These are phyloP conservation scores for Xenopus borealis DNA, from an alignment of 2,113 vertebrate genomes.

Conservation along the genomic window DNA sequence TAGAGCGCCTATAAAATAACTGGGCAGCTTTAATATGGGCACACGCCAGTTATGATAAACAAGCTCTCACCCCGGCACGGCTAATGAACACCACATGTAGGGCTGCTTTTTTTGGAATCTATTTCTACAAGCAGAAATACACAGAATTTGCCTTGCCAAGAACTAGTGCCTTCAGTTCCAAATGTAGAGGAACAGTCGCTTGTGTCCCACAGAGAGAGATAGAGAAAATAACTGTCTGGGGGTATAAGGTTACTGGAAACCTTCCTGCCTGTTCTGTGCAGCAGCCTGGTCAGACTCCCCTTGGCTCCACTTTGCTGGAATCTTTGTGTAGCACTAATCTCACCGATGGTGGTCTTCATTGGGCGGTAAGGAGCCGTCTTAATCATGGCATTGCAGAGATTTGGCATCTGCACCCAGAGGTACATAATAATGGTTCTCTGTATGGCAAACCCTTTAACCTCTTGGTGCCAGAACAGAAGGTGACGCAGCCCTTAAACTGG, in stretches of 20 bases:
- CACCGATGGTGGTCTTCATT: constrained; percentile 32
- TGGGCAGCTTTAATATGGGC: neutral
- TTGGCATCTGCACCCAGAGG: neutral
- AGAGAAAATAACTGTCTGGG: neutral
- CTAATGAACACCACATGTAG: constrained; percentile 28
- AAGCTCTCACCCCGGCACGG: neutral
- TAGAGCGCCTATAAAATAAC: constrained; percentile 6
- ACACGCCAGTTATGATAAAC: constrained; percentile 6
- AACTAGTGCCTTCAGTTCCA: neutral
- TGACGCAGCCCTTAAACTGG: too few species aligned
- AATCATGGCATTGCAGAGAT: neutral
- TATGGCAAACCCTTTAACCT: neutral
- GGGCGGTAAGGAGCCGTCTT: neutral
- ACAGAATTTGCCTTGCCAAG: neutral
- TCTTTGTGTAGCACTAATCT: neutral
- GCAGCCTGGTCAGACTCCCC: constrained; percentile 16
- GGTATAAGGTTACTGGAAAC: neutral
- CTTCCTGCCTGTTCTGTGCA: neutral
- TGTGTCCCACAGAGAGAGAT: neutral
- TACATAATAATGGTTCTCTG: constrained; percentile 1
- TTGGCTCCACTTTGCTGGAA: neutral
- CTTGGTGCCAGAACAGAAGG: neutral
- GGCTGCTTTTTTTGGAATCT: neutral
- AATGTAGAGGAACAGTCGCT: constrained; percentile 7
- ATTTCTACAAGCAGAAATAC: neutral